phyloP scores from a whole-genome alignment of 2,113 vertebrate genomes.

The Tinamus guttatus region DNA sequence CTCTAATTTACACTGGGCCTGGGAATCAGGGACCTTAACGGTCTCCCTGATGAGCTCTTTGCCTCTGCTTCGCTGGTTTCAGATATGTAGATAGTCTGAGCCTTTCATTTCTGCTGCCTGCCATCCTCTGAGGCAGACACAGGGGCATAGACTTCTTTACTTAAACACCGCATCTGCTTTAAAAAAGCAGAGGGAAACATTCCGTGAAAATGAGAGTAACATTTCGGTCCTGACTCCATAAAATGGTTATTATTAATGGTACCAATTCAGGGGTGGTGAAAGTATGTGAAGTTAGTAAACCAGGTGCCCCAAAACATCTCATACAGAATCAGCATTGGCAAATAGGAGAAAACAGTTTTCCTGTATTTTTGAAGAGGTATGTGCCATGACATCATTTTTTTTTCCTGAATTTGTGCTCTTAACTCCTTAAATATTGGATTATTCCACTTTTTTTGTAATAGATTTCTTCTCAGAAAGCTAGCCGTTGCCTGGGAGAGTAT shows the following conservation, averaged over 20 bases:
- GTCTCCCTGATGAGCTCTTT: slow-evolving; percentile 44
- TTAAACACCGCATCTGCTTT: background rate
- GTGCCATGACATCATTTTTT: background rate
- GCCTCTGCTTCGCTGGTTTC: slow-evolving; percentile 66
- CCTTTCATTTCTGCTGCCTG: slow-evolving; percentile 23
- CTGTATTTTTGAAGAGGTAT: background rate
- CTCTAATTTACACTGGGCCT: slow-evolving; percentile 54
- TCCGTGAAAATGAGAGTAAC: background rate
- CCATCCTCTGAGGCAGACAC: slow-evolving; percentile 17
- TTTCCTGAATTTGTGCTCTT: background rate
- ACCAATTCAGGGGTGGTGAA: background rate
- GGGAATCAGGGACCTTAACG: slow-evolving; percentile 43
- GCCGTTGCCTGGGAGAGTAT: background rate
- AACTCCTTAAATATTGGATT: background rate
- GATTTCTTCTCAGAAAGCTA: background rate
- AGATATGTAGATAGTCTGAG: slow-evolving; percentile 9
- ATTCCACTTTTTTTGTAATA: background rate
- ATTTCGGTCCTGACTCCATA: background rate
- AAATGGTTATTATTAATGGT: background rate
- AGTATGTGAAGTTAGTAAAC: slow-evolving; percentile 23
- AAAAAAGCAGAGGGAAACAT: background rate
- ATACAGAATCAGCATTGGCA: background rate
- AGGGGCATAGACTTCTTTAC: background rate
- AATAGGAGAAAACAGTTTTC: background rate
- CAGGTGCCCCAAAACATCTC: background rate